Evolutionary conservation across 1,140 invertebrate genomes (phyloP).

Genomic region (Euwallacea similis): DNA sequence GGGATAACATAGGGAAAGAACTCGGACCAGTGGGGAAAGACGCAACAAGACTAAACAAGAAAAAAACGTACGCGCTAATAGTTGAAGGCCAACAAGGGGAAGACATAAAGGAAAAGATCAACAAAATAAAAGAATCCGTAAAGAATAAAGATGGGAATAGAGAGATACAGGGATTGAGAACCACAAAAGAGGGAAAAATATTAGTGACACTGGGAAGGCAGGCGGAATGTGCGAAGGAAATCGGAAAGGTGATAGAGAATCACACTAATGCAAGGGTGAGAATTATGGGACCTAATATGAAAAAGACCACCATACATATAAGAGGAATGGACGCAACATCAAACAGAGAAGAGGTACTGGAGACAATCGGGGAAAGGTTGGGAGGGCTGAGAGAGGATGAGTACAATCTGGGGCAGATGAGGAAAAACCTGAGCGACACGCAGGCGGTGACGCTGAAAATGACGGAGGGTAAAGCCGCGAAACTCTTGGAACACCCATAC

Average conservation of each 20-base stretch:
- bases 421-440: constrained; percentile 4
- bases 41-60: background rate
- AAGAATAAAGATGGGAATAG: background rate
- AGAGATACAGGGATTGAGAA: constrained; percentile 8
- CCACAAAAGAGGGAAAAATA: constrained; percentile 7
- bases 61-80: constrained; percentile 12
- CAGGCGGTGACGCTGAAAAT: constrained; percentile 19
- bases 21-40: no score
- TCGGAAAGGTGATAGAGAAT: constrained; percentile 1
- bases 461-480: constrained; percentile 11
- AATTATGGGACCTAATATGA: background rate
- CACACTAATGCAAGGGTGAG: background rate
- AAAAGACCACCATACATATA: constrained; percentile 7
- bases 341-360: constrained; percentile 15
- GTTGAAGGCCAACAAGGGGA: background rate
- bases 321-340: constrained; percentile 17
- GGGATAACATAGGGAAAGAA: no score
- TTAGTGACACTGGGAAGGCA: constrained; percentile 12
- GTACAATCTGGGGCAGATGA: constrained; percentile 5
- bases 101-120: constrained; percentile 2
- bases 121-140: constrained; percentile 2
- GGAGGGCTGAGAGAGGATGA: background rate
- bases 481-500: background rate
- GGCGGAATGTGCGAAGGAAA: background rate
- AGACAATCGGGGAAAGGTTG: constrained; percentile 7